Evolutionary conservation across 2,797 vertebrate genomes (phyloP).

Genomic region (Poecilia wingei): DNA sequence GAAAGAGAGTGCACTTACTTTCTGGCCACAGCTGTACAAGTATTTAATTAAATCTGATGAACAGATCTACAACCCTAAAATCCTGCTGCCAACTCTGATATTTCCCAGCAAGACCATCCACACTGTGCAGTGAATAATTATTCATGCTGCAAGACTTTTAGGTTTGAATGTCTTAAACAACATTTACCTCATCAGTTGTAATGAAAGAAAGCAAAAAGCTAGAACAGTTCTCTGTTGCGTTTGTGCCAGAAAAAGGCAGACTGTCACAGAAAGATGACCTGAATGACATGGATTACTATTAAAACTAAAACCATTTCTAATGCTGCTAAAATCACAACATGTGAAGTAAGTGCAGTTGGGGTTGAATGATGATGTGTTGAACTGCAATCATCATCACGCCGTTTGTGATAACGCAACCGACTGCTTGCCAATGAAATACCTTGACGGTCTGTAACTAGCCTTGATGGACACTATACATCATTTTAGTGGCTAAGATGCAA

Average conservation of each 20-base stretch:
- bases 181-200: slow-evolving; percentile 48
- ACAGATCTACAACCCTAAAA: slow-evolving; percentile 29
- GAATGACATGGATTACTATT: background rate
- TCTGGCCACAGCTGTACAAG: background rate
- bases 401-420: background rate
- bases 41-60: background rate
- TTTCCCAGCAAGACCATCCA: slow-evolving; percentile 32
- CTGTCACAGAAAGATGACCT: background rate
- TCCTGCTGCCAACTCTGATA: slow-evolving; percentile 31
- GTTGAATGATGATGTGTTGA: background rate
- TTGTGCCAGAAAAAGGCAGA: background rate
- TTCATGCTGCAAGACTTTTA: slow-evolving; percentile 70
- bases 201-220: slow-evolving; percentile 41
- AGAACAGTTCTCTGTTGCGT: background rate
- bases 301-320: background rate
- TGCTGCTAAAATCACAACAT: background rate
- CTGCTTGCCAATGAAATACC: background rate
- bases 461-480: background rate
- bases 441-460: background rate
- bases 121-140: slow-evolving; percentile 41
- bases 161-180: slow-evolving; percentile 64
- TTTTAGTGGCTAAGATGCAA: background rate
- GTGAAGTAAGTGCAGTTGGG: background rate
- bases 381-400: background rate
- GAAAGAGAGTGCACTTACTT: background rate